Evolutionary conservation across 2,888 invertebrate species (phyloP).

Genomic region (Eudemis profundana): DNA sequence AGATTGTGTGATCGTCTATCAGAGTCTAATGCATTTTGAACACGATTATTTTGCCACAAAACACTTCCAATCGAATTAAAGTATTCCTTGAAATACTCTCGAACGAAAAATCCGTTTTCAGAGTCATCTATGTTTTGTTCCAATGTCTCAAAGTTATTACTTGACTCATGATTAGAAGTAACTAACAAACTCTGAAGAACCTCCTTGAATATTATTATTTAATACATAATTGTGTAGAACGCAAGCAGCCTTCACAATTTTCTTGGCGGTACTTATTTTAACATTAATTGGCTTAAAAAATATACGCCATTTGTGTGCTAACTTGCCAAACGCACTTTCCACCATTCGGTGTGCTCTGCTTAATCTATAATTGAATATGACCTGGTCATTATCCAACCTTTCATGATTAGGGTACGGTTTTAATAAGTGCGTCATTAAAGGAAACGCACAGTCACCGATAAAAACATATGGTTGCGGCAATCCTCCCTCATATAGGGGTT

Average conservation of each 20-base stretch:
- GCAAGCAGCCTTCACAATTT: slow-evolving; percentile 41
- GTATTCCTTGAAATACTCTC: slow-evolving; percentile 41
- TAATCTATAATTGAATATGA: slow-evolving; percentile 40
- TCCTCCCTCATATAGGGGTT: slow-evolving; percentile 30
- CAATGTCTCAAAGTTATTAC: slow-evolving; percentile 28
- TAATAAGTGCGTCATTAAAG: slow-evolving; percentile 32
- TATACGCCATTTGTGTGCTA: slow-evolving; percentile 32
- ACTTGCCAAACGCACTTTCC: slow-evolving; percentile 38
- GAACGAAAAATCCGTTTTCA: slow-evolving; percentile 33
- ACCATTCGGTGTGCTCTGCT: slow-evolving; percentile 39
- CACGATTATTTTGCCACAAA: slow-evolving; percentile 41
- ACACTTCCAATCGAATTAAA: slow-evolving; percentile 41
- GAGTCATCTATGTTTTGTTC: slow-evolving; percentile 33
- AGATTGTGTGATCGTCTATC: slow-evolving; percentile 28
- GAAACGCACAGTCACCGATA: slow-evolving; percentile 45
- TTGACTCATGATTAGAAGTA: slow-evolving; percentile 32
- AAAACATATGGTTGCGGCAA: slow-evolving; percentile 44
- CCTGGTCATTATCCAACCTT: slow-evolving; percentile 35
- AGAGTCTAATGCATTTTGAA: slow-evolving; percentile 11
- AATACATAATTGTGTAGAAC: slow-evolving; percentile 35
- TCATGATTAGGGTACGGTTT: slow-evolving; percentile 42
- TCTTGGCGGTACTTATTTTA: slow-evolving; percentile 39
- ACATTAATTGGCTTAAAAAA: slow-evolving; percentile 36
- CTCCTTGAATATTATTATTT: slow-evolving; percentile 20
- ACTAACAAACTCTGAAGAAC: slow-evolving; percentile 8